Base-by-base conservation (phyloP, 1,140 invertebrate genomes). In the Pseudomyrmex cubaensis region DNA sequence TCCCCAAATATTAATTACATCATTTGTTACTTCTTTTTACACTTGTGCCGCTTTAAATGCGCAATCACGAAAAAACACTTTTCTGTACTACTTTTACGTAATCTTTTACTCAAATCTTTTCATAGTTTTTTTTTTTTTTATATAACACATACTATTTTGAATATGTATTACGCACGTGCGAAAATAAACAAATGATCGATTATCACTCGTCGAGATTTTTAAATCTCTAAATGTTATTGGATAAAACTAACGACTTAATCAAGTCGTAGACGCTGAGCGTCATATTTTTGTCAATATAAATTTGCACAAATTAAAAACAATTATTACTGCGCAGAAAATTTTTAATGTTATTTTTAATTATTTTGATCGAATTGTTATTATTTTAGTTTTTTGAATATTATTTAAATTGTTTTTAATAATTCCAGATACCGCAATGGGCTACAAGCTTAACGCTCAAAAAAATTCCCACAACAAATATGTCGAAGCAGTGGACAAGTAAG, bases 371-470 rank as follows among this genome's bases (percentile, higher is more conserved):
- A 35, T 35, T 35, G 5, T 35, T 35, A 35, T 35, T 35, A 35
- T 35, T 35, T 35, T 35, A 35, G 35, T 5, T 35, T 35, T 35
- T 5, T 35, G 35, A 35, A 5, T 35, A 35, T 5, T 35, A 35
- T 35, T 35, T 25, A n/a, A 20, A 12, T 48, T 57, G 2, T 44
- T 69, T 77, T 66, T 17, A 67, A 12, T 20, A 59, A 59, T 70
- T 57, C 15, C 90, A 95, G 96, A 96, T 86, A 96, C 95, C 67
- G 96, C 96, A 2, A 97, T 97, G 96, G 97, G 97, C 2, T 93
- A 93, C 62, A 93, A 94, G n/a, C 92, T 97, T 0, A 94, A 96
- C 85, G 96, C 96, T 0, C 97, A 97, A 89, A 92, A 72, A 1
- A 94, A 96, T 84, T 90, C 89, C 2, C 92, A 95, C 44, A 95